Conservation (phyloP, 2,888 invertebrate genomes). For the Coelogynopora nodosa region DNA sequence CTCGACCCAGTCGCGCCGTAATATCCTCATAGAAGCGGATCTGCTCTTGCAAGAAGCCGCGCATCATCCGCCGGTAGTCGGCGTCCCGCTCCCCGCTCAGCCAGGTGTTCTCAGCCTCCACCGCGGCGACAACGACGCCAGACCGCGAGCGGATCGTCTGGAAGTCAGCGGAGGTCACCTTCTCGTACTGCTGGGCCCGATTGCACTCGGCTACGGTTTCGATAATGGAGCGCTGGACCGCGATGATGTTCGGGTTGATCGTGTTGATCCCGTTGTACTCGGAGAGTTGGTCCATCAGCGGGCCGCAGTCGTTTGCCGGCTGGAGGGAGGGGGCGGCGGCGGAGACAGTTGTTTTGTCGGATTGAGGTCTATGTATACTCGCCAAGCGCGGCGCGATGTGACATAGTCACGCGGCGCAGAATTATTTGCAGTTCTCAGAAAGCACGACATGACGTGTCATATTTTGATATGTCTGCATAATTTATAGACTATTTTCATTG, state of each 20-base stretch:
- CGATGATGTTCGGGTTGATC: neutral
- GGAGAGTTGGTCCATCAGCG: neutral
- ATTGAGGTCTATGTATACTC: no score
- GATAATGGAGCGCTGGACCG: neutral
- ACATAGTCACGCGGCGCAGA: no score
- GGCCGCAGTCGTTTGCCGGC: neutral
- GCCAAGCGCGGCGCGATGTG: no score
- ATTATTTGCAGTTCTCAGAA: no score
- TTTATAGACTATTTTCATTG: no score
- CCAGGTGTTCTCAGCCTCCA: neutral
- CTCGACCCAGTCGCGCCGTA: neutral
- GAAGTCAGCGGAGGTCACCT: neutral
- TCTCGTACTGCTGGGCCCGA: neutral
- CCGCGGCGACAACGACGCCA: neutral
- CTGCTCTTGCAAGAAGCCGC: neutral
- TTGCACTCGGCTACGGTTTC: neutral
- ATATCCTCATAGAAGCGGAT: neutral
- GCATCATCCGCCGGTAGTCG: neutral
- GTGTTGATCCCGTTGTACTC: neutral
- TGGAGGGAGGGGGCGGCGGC: no score
- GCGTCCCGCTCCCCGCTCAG: neutral
- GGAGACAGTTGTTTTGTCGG: no score
- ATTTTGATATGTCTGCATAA: no score
- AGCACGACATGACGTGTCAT: no score
- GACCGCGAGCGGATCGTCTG: neutral